Evolutionary conservation across 1,140 invertebrate genomes (phyloP).

Genomic region (Aricia agestis): DNA sequence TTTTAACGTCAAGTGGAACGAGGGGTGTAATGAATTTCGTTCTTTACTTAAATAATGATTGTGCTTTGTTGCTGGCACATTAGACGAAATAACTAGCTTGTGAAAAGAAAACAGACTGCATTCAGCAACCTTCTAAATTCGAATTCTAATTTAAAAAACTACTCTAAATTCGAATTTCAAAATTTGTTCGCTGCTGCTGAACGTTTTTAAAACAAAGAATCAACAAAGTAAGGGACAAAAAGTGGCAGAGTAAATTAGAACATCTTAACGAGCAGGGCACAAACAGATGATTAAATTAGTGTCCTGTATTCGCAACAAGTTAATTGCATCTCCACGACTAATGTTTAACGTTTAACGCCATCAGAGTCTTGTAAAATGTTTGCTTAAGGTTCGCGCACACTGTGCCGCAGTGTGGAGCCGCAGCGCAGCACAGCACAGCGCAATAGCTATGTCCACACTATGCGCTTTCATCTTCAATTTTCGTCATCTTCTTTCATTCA

Average conservation of each 20-base stretch:
- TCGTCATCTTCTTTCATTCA: too few relatives aligned
- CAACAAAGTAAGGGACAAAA: not conserved
- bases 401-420: not conserved
- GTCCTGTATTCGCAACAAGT: not conserved
- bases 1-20: too few relatives aligned
- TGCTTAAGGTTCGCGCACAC: not conserved
- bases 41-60: not conserved
- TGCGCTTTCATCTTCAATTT: too few relatives aligned
- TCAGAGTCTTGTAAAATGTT: not conserved
- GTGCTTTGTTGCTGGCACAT: not conserved
- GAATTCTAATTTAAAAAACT: too few relatives aligned
- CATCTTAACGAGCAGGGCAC: not conserved
- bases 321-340: not conserved
- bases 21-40: not conserved
- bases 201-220: not conserved
- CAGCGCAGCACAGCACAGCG: too few relatives aligned
- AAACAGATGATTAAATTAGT: not conserved
- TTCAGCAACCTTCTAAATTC: too few relatives aligned
- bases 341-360: too few relatives aligned
- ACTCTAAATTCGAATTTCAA: not conserved
- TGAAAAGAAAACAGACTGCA: not conserved
- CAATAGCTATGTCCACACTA: too few relatives aligned
- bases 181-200: not conserved
- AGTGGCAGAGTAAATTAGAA: not conserved
- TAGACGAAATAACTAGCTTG: not conserved